Evolutionary conservation across 2,113 vertebrate species (phyloP), one percentile per base, ranked within the genome.

Genomic region (Cyprinus carpio): DNA sequence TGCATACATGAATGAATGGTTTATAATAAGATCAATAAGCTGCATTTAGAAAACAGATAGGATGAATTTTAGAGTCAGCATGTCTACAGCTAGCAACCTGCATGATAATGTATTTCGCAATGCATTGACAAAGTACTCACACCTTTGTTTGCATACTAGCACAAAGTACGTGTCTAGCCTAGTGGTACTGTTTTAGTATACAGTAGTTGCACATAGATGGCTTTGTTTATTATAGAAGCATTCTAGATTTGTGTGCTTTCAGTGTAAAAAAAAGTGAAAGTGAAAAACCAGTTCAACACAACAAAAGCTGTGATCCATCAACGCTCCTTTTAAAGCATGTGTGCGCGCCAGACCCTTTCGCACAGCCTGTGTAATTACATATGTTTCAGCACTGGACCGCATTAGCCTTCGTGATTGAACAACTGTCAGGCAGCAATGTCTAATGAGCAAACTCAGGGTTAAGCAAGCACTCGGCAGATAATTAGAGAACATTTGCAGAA

Each of bases 381-480:
- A 85, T 81, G 81, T 86, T 86, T 86, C 43, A 77, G 64, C 62
- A 49, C 82, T 77, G 82, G 82, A 86, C 80, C 85, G 49, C 64
- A 86, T 88, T 86, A 76, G 82, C 60, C 85, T 79, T 72, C 25
- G 9, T 86, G 87, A 86, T 82, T 86, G 82, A 86, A 82, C 85
- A 88, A 88, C 85, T 86, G 85, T 86, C 85, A 82, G 75, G 72
- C 72, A 62, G 84, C 85, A 69, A 86, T 84, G 58, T 88, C 85
- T 88, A 88, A 86, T 84, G 85, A 88, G 85, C 67, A 85, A 49
- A 60, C 54, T 88, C 85, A 88, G 86, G 87, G 87, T 88, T 88
- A 88, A 88, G 82, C 87, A 88, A 88, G 85, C 77, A 64, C 84
- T 88, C 87, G 71, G 87, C 87, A 88, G 83, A 88, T 88, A 86